phyloP scores from a whole-genome alignment of 2,797 vertebrate species.

The Pipistrellus kuhlii region DNA sequence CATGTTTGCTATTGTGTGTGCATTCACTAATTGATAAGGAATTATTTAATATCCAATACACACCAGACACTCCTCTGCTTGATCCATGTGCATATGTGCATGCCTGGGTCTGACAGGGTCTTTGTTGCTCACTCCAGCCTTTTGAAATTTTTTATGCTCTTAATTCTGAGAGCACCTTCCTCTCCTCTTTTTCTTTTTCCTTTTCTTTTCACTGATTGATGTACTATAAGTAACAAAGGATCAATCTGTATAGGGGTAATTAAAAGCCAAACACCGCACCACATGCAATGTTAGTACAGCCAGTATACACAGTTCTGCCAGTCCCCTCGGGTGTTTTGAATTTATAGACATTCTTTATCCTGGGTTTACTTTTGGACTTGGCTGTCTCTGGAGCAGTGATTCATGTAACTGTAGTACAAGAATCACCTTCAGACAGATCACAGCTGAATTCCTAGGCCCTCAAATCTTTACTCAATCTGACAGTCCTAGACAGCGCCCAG shows the following conservation, averaged over 20 bases:
- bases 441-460: slow-evolving; percentile 66
- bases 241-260: slow-evolving; percentile 62
- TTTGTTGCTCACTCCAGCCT: background rate
- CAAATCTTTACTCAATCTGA: slow-evolving; percentile 74
- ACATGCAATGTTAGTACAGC: slow-evolving; percentile 8
- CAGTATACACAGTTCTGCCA: background rate
- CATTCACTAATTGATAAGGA: background rate
- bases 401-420: slow-evolving; percentile 63
- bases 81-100: background rate
- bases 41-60: background rate
- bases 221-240: slow-evolving; percentile 17
- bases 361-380: slow-evolving; percentile 64
- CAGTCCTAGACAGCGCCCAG: slow-evolving; percentile 38
- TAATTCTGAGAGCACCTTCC: background rate
- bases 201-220: background rate
- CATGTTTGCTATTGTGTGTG: background rate
- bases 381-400: slow-evolving; percentile 67
- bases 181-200: background rate
- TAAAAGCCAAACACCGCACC: slow-evolving; percentile 41
- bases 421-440: slow-evolving; percentile 71
- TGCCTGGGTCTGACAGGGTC: background rate
- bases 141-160: slow-evolving; percentile 33
- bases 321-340: slow-evolving; percentile 60
- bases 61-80: background rate
- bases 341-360: slow-evolving; percentile 74